Evolutionary conservation across 2,888 invertebrate species (phyloP), one percentile per base, ranked within the genome.

Genomic region (Athripsodes cinereus): DNA sequence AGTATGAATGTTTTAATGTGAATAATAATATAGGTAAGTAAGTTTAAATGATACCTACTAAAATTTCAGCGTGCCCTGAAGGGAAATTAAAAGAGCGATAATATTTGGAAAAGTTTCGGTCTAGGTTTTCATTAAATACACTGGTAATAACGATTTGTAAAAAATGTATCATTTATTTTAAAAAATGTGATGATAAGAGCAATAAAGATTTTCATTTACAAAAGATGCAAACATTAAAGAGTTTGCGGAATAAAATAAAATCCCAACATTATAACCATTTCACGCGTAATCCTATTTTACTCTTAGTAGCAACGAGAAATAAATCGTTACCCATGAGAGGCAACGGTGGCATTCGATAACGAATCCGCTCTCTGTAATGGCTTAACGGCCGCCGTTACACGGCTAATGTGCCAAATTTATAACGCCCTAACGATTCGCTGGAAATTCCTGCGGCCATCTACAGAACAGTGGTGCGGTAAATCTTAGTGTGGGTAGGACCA

Each of bases 351-450:
- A 44, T 58, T 58, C 49, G 53, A 53, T 53, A 58, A 49, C 58
- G 58, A 54, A 54, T 54, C 52, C 59, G 59, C 35, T 59, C 26
- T 19, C 58, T 55, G 55, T 58, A 62, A 60, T 59, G 60, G 57
- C 56, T 53, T 60, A 62, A 60, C 62, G 60, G 60, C 57, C 57
- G 54, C 53, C 60, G 62, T 62, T 62, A 62, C 58, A 58, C 49
- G 57, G 62, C 58, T 60, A 60, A 62, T 62, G 62, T 60, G 62
- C 56, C 62, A 62, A 62, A 62, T 62, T 62, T 62, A 62, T 62
- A 60, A 62, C 57, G 56, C 56, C 57, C 52, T 53, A 52, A 52
- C 60, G 54, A 62, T 62, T 60, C 59, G 55, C 46, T 52, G 40
- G 52, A 51, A 54, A 61, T 58, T 61, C 58, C 57, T 51, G 57